Evolutionary conservation across 2,888 invertebrate genomes (phyloP).

Genomic region (Pseudococcus longispinus): DNA sequence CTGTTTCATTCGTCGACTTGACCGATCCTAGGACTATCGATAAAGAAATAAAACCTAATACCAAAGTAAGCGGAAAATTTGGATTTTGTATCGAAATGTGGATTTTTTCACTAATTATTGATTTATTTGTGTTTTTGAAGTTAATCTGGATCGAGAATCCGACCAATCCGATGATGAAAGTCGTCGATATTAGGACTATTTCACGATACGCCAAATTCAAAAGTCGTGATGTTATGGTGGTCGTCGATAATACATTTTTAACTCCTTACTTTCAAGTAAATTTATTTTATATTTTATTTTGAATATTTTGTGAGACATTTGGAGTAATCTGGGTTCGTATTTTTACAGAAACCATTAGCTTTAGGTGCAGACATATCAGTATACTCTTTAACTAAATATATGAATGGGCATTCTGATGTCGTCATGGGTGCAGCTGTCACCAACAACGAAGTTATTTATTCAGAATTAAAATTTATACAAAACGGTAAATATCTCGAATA

Average conservation of each 20-base stretch:
- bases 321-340: background rate
- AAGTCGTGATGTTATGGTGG: constrained; percentile 70
- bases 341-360: constrained; percentile 77
- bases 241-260: constrained; percentile 93
- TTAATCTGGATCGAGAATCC: constrained; percentile 94
- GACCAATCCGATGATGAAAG: constrained; percentile 91
- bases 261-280: constrained; percentile 81
- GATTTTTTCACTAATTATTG: background rate
- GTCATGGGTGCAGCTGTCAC: constrained; percentile 91
- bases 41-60: constrained; percentile 77
- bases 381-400: constrained; percentile 95
- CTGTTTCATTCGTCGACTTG: constrained; percentile 79
- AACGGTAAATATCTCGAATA: constrained; percentile 70
- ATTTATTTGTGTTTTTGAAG: constrained; percentile 65
- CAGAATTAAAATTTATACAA: constrained; percentile 82
- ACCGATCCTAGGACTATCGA: constrained; percentile 72
- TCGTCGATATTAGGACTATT: constrained; percentile 83
- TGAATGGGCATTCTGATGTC: constrained; percentile 98
- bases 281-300: constrained; percentile 12
- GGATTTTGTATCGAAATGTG: background rate
- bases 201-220: constrained; percentile 69
- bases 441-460: constrained; percentile 74
- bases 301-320: background rate
- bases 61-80: constrained; percentile 71
- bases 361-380: constrained; percentile 90